These are phyloP conservation scores for Zygogramma bicolorata DNA, from an alignment of 2,888 invertebrate genomes.

Conservation along the genomic window DNA sequence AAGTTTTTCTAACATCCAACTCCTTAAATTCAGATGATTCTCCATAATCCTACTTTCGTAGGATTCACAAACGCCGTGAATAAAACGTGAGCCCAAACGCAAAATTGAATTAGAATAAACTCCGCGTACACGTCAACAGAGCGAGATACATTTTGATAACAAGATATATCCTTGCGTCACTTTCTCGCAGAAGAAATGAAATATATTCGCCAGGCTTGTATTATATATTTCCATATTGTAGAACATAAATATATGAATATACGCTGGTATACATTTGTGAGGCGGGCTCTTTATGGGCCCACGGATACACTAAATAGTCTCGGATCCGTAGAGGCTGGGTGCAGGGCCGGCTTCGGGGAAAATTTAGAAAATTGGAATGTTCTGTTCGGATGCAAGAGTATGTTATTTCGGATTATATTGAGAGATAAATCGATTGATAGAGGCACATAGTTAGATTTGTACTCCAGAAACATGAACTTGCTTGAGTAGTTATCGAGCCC, in stretches of 20 bases:
- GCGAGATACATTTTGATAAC: conserved; percentile 9
- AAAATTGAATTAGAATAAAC: conserved; percentile 6
- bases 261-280: conserved; percentile 63
- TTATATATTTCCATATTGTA: conserved; percentile 65
- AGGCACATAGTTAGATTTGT: too few species aligned
- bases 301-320: conserved; percentile 63
- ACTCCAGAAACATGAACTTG: too few species aligned
- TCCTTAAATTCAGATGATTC: neutral
- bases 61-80: neutral
- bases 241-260: conserved; percentile 66
- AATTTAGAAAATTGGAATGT: neutral
- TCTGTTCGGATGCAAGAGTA: neutral
- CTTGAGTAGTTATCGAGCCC: too few species aligned
- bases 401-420: too few species aligned
- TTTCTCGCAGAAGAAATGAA: conserved; percentile 37
- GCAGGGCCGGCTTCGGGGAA: conserved; percentile 28
- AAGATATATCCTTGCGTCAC: conserved; percentile 9
- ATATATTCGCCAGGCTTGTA: conserved; percentile 59
- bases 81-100: neutral
- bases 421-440: too few species aligned
- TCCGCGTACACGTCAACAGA: conserved; percentile 5
- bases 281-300: conserved; percentile 62
- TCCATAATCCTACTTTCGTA: neutral
- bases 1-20: neutral
- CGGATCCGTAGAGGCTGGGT: conserved; percentile 43